Conservation (phyloP, 2,113 vertebrate species). For the Calypte anna region DNA sequence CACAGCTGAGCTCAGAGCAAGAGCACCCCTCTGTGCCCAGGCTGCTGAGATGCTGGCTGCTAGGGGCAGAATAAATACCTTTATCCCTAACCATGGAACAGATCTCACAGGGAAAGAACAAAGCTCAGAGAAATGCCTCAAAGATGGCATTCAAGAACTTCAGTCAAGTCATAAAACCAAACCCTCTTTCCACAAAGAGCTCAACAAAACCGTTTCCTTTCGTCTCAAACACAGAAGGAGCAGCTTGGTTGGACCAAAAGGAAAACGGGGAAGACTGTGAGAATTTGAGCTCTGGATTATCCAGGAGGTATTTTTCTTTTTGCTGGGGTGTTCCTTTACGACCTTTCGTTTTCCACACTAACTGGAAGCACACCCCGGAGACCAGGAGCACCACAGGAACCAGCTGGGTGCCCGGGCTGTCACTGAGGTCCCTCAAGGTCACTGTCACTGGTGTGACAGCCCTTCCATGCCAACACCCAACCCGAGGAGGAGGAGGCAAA, state of each 20-base stretch:
- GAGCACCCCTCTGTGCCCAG: background rate
- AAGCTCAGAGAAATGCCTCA: background rate
- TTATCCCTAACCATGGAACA: background rate
- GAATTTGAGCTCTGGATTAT: background rate
- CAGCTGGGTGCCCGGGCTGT: fast-evolving
- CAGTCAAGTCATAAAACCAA: background rate
- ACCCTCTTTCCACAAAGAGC: background rate
- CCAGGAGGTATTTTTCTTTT: background rate
- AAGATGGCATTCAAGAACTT: too few species aligned
- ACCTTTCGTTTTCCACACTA: background rate
- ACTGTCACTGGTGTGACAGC: background rate
- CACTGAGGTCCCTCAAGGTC: background rate
- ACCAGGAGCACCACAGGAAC: fast-evolving
- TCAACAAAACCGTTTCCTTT: background rate
- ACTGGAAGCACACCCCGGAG: background rate
- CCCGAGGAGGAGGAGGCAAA: background rate
- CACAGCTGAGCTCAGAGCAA: background rate
- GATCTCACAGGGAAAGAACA: fast-evolving
- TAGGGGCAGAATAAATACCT: background rate
- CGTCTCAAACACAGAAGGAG: background rate
- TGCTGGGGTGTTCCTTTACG: background rate
- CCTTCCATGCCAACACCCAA: fast-evolving
- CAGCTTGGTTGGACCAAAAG: background rate
- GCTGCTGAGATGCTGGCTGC: background rate
- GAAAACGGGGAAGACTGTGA: background rate